Percentiles rank a stretch among this genome's conserved stretches.
Evolutionary conservation across 2,797 vertebrate genomes (phyloP).

Genomic region (Euphonia xanthogaster): DNA sequence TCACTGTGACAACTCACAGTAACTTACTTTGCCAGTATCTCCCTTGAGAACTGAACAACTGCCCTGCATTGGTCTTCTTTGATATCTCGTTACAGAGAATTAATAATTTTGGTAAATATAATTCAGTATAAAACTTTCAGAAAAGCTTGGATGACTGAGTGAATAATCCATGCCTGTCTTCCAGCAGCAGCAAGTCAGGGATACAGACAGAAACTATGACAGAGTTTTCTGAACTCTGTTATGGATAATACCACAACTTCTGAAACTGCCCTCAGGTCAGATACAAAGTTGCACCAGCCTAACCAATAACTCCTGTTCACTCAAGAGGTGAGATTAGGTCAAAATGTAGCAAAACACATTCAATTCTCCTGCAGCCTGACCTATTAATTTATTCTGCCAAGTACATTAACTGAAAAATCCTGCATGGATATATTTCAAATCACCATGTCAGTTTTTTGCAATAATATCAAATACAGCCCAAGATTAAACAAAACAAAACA

Average conservation of each 20-base stretch:
- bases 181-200: neutral
- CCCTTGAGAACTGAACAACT: neutral
- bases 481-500: neutral
- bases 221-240: neutral
- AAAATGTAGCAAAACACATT: neutral
- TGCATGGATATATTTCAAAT: neutral
- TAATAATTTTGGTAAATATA: neutral
- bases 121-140: neutral
- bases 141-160: neutral
- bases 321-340: neutral
- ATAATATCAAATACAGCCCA: neutral
- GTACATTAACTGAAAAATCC: neutral
- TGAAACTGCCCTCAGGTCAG: neutral
- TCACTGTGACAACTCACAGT: neutral
- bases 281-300: neutral
- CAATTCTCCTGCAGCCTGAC: neutral
- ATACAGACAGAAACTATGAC: neutral
- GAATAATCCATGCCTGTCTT: neutral
- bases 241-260: neutral
- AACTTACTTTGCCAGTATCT: neutral
- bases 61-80: rapidly evolving
- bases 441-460: neutral
- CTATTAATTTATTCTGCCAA: neutral
- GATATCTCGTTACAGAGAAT: neutral
- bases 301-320: neutral